Conservation (phyloP, 1,140 invertebrate species). For the Drosophila fuyamai region DNA sequence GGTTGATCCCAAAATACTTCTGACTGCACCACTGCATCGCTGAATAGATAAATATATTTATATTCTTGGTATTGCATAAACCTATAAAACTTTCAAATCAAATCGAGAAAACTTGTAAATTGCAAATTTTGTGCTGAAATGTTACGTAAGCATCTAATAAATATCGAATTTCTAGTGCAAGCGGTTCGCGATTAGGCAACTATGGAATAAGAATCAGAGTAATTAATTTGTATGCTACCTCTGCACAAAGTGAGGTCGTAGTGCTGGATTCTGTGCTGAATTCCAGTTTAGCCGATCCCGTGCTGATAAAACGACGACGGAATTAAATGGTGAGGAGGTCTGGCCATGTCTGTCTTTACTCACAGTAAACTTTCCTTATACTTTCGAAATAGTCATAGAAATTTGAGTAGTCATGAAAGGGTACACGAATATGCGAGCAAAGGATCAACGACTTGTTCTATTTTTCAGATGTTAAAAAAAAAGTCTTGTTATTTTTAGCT, state of each 20-base stretch:
- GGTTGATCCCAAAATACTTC: conserved; percentile 20
- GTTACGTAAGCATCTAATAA: conserved; percentile 76
- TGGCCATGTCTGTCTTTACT: neutral
- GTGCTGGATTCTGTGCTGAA: neutral
- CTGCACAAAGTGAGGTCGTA: conserved; percentile 1
- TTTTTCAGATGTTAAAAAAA: no score
- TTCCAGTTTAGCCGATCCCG: neutral
- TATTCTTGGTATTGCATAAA: conserved; percentile 65
- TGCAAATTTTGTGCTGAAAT: conserved; percentile 33
- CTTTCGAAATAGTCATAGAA: conserved; percentile 59
- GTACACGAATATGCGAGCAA: neutral
- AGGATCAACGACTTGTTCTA: neutral
- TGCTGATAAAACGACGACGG: neutral
- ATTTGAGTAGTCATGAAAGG: conserved; percentile 29
- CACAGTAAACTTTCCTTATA: conserved; percentile 19
- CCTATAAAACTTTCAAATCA: conserved; percentile 62
- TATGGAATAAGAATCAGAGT: conserved; percentile 37
- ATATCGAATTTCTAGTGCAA: conserved; percentile 57
- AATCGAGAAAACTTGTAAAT: conserved; percentile 37
- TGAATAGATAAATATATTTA: conserved; percentile 42
- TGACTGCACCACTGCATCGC: conserved; percentile 19
- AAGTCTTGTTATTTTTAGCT: no score
- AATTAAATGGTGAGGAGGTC: neutral
- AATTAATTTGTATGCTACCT: conserved; percentile 49
- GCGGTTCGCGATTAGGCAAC: conserved; percentile 41